A percentile compares a stretch with the other conserved stretches of the same genome.
Evolutionary conservation across 2,113 vertebrate genomes (phyloP).

Genomic region (Cyprinodon tularosa): DNA sequence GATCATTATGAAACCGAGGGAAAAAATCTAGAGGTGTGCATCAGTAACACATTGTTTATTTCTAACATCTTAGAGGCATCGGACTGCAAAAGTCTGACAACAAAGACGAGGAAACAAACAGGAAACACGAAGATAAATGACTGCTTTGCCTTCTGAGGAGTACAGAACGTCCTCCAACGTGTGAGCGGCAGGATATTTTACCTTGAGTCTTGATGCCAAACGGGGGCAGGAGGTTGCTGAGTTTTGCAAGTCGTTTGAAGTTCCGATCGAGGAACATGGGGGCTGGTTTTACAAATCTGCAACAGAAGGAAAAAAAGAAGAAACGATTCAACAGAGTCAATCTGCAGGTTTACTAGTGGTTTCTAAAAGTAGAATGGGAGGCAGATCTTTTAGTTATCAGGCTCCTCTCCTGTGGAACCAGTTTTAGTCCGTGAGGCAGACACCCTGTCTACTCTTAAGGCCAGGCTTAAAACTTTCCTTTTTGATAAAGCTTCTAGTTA

Average conservation of each 20-base stretch:
- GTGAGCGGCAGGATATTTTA: slow-evolving; percentile 49
- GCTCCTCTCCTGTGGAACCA: no score
- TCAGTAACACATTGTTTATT: not conserved
- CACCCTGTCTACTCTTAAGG: no score
- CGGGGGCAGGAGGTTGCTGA: slow-evolving; percentile 78
- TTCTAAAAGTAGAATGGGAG: no score
- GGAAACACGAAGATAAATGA: no score
- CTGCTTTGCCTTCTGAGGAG: not conserved
- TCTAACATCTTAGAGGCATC: not conserved
- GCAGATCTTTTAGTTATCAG: no score
- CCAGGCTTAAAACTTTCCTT: no score
- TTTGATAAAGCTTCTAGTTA: no score
- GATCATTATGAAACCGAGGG: not conserved
- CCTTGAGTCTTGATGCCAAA: slow-evolving; percentile 84
- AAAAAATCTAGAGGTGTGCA: not conserved
- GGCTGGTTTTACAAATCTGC: slow-evolving; percentile 75
- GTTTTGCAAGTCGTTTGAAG: slow-evolving; percentile 75
- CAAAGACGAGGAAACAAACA: not conserved
- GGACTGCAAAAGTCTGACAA: not conserved
- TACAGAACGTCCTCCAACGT: not conserved
- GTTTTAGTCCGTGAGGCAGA: no score
- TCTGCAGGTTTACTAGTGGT: not conserved
- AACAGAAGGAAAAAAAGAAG: slow-evolving; percentile 1
- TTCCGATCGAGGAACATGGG: slow-evolving; percentile 83
- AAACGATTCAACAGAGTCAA: not conserved